phyloP scores from a whole-genome alignment of 2,113 vertebrate genomes.

The Saguinus imperator region DNA sequence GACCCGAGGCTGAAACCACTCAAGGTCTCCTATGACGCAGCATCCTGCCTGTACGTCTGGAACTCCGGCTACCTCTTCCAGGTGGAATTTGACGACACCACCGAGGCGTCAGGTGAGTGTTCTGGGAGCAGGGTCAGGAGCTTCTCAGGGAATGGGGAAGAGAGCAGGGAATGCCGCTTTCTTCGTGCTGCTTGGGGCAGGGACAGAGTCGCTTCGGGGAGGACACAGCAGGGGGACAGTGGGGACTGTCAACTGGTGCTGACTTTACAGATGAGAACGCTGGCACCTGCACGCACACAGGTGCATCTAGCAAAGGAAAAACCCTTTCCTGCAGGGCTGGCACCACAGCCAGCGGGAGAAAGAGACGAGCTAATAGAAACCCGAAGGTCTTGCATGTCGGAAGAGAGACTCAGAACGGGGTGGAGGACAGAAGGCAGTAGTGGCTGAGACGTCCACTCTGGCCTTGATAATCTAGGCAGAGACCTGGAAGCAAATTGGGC shows the following conservation, averaged over 20 bases:
- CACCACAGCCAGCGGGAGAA: neutral
- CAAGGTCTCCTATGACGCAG: conserved; percentile 85
- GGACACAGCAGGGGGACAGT: neutral
- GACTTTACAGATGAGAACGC: neutral
- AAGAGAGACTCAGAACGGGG: neutral
- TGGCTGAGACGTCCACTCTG: neutral
- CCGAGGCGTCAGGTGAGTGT: conserved; percentile 90
- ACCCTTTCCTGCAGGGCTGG: neutral
- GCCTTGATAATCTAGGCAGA: neutral
- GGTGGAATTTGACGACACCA: conserved; percentile 94
- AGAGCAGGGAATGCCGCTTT: too few relatives aligned
- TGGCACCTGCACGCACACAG: neutral
- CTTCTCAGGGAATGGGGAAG: fast-evolving
- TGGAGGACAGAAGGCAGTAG: fast-evolving
- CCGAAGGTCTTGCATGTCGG: fast-evolving
- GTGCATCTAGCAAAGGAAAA: neutral
- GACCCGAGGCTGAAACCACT: conserved; percentile 91
- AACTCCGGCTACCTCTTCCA: conserved; percentile 98
- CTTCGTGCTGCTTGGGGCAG: fast-evolving
- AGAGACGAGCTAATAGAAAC: fast-evolving
- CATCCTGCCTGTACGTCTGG: conserved; percentile 91
- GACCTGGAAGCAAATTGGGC: neutral
- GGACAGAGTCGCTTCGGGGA: neutral
- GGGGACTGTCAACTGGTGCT: neutral
- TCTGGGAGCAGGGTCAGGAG: neutral